Percentiles rank a stretch among this genome's conserved stretches.
Conservation (phyloP, 2,888 invertebrate species). For the Drosophila diplacantha region DNA sequence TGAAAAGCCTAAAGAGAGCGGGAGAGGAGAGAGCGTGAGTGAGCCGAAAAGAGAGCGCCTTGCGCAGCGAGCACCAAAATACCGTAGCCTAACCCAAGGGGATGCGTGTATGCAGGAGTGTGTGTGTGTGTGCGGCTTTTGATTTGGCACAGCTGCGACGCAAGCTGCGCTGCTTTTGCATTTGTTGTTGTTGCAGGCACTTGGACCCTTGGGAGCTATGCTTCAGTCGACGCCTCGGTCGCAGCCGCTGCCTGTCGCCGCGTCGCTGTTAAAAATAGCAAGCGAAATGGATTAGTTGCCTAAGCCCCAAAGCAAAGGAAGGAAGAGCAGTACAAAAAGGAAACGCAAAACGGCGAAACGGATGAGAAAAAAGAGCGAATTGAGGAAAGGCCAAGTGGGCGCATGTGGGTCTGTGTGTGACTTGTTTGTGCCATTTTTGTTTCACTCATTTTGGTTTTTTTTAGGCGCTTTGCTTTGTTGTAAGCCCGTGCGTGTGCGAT, state of each 20-base stretch:
- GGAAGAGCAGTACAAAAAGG: constrained; percentile 33
- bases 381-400: constrained; percentile 37
- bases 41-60: constrained; percentile 19
- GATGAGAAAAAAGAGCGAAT: constrained; percentile 23
- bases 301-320: constrained; percentile 33
- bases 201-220: constrained; percentile 30
- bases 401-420: constrained; percentile 45
- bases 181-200: constrained; percentile 35
- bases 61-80: constrained; percentile 51
- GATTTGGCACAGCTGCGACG: constrained; percentile 50
- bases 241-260: constrained; percentile 30
- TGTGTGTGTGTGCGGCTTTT: constrained; percentile 47
- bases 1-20: constrained; percentile 35
- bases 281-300: constrained; percentile 65
- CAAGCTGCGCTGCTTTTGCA: constrained; percentile 16
- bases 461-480: constrained; percentile 26
- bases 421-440: constrained; percentile 36
- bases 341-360: constrained; percentile 29
- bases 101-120: constrained; percentile 35
- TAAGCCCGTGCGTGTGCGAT: constrained; percentile 17
- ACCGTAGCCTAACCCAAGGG: constrained; percentile 48
- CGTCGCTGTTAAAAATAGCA: constrained; percentile 67
- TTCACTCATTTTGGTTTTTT: constrained; percentile 23
- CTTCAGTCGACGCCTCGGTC: constrained; percentile 2
- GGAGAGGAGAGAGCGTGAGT: constrained; percentile 4